These are phyloP conservation scores for Scortum barcoo DNA, from an alignment of 2,113 vertebrate species.

Conservation along the genomic window DNA sequence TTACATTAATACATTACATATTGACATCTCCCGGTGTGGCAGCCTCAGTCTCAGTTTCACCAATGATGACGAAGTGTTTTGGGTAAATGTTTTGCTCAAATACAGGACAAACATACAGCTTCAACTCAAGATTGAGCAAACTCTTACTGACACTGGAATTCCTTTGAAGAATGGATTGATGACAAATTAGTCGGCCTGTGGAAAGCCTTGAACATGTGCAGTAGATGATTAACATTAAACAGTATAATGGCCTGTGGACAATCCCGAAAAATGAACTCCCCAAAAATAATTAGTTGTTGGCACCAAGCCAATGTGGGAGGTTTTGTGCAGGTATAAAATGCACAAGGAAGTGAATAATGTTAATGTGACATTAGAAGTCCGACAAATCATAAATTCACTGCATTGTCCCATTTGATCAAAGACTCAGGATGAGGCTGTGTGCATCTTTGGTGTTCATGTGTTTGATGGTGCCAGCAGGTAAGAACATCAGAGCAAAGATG, in stretches of 20 bases:
- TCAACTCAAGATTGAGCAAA: slow-evolving; percentile 14
- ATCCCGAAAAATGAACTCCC: background rate
- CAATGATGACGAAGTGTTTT: background rate
- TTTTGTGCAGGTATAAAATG: slow-evolving; percentile 33
- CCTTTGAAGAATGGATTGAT: background rate
- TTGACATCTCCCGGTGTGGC: slow-evolving; percentile 33
- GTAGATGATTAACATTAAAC: background rate
- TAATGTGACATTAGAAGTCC: slow-evolving; percentile 30
- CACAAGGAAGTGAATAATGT: background rate
- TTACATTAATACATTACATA: slow-evolving; percentile 8
- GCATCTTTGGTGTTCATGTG: slow-evolving; percentile 15
- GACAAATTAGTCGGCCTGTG: slow-evolving; percentile 3
- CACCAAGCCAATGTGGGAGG: background rate
- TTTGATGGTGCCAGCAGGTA: slow-evolving; percentile 43
- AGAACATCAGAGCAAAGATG: background rate
- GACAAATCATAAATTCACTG: background rate
- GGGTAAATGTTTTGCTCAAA: background rate
- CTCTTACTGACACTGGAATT: background rate
- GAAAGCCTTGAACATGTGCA: too few species aligned
- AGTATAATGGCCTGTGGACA: background rate
- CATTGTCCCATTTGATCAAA: background rate
- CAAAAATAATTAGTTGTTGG: background rate
- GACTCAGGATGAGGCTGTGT: slow-evolving; percentile 35
- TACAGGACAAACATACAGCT: background rate
- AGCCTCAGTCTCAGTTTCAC: background rate